These are phyloP conservation scores for Lateolabrax maculatus DNA, from an alignment of 2,797 vertebrate genomes.

Conservation along the genomic window DNA sequence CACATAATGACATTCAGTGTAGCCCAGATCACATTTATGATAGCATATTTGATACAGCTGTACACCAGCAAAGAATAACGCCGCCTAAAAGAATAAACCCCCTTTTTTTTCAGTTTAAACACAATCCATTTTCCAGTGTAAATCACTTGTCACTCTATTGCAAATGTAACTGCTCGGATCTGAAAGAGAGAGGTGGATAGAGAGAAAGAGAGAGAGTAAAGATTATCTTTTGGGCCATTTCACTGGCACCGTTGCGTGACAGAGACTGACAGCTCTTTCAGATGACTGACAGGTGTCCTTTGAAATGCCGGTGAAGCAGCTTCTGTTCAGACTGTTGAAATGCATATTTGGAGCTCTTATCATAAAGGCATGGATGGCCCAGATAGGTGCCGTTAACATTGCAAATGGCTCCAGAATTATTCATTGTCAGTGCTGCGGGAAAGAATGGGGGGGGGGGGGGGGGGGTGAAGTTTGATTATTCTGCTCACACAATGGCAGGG, in stretches of 20 bases:
- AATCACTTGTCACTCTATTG: conserved; percentile 98
- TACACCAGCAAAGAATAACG: conserved; percentile 90
- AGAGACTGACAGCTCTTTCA: conserved; percentile 98
- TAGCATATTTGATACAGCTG: conserved; percentile 93
- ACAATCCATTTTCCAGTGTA: conserved; percentile 93
- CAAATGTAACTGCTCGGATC: conserved; percentile 94
- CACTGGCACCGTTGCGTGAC: conserved; percentile 90
- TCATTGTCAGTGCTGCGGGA: conserved; percentile 95
- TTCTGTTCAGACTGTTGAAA: conserved; percentile 99
- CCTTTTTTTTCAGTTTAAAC: conserved; percentile 87
- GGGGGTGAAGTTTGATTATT: conserved; percentile 99
- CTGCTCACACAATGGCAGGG: conserved; percentile 96
- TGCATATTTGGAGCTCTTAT: conserved; percentile 99
- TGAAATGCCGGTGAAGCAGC: conserved; percentile 96
- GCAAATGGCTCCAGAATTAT: conserved; percentile 99
- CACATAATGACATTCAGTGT: conserved; percentile 88
- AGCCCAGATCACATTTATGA: conserved; percentile 91
- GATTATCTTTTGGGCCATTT: conserved; percentile 98
- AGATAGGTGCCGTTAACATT: conserved; percentile 99
- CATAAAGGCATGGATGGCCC: conserved; percentile 99
- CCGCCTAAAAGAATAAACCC: conserved; percentile 91
- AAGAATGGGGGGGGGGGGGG: conserved; percentile 87
- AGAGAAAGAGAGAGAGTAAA: conserved; percentile 88
- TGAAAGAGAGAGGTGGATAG: conserved; percentile 84
- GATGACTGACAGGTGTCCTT: conserved; percentile 99